Evolutionary conservation across 1,140 invertebrate genomes (phyloP).

Genomic region (Campoletis sonorensis): DNA sequence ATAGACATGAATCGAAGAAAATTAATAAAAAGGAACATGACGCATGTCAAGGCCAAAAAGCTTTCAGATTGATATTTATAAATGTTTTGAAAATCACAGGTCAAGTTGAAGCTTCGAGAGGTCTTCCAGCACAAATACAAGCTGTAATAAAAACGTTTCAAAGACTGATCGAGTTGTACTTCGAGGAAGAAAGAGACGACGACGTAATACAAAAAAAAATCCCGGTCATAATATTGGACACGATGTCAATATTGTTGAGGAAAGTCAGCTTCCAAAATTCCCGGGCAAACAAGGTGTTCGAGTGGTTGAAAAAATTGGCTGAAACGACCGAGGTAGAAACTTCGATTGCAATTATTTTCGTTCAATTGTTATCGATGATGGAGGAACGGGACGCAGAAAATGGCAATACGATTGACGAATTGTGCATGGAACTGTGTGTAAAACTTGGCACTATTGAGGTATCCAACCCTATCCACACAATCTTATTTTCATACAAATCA

Average conservation of each 20-base stretch:
- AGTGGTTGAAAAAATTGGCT: conserved; percentile 71
- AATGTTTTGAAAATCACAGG: conserved; percentile 36
- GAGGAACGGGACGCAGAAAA: conserved; percentile 66
- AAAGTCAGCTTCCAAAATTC: conserved; percentile 69
- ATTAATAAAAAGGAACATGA: background rate
- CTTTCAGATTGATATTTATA: conserved; percentile 35
- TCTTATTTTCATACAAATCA: background rate
- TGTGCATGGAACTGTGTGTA: conserved; percentile 69
- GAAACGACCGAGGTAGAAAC: conserved; percentile 62
- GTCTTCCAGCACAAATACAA: conserved; percentile 61
- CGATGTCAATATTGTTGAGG: conserved; percentile 66
- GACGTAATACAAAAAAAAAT: conserved; percentile 67
- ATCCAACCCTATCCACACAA: conserved; percentile 46
- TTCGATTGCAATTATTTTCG: conserved; percentile 59
- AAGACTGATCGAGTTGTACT: conserved; percentile 53
- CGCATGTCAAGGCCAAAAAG: background rate
- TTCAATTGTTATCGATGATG: conserved; percentile 66
- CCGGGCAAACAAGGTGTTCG: conserved; percentile 61
- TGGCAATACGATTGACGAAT: conserved; percentile 67
- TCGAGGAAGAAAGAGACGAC: conserved; percentile 64
- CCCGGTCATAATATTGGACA: conserved; percentile 70
- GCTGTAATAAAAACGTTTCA: conserved; percentile 60
- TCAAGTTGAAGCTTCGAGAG: conserved; percentile 48
- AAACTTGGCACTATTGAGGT: conserved; percentile 71
- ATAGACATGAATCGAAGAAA: background rate